Conservation (phyloP, 2,797 vertebrate genomes). For the Danio aesculapii region DNA sequence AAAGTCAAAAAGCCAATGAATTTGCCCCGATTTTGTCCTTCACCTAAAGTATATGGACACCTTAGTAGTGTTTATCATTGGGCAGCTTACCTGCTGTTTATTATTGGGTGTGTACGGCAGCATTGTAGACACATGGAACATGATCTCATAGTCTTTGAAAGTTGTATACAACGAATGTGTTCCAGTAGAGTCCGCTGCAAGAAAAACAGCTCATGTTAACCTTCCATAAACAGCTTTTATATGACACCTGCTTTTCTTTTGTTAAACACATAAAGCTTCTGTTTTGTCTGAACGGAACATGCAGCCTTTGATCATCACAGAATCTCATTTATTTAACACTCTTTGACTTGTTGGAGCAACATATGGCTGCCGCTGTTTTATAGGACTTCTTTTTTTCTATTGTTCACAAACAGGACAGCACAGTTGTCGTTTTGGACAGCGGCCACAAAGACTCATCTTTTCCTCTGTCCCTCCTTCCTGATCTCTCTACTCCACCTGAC, state of each 20-base stretch:
- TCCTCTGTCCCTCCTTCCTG: background rate
- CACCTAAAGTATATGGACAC: background rate
- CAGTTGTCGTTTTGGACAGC: background rate
- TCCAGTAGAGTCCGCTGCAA: conserved; percentile 93
- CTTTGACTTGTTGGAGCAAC: conserved; percentile 17
- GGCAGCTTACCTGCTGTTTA: conserved; percentile 91
- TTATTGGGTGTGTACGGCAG: conserved; percentile 98
- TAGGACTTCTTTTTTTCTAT: background rate
- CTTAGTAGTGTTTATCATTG: background rate
- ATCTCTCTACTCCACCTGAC: conserved; percentile 27
- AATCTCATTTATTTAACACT: conserved; percentile 11
- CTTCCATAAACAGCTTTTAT: background rate
- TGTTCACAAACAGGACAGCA: conserved; percentile 16
- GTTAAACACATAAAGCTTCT: conserved; percentile 1
- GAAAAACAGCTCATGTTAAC: conserved; percentile 39
- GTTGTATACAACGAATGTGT: conserved; percentile 95
- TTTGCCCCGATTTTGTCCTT: background rate
- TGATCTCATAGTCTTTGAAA: conserved; percentile 96
- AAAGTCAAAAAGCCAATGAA: background rate
- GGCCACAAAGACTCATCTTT: background rate
- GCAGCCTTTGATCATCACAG: conserved; percentile 7
- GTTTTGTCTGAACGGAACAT: background rate
- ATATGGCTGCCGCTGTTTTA: conserved; percentile 7
- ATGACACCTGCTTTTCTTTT: conserved; percentile 12
- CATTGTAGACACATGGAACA: conserved; percentile 98